These are phyloP conservation scores for Notothenia coriiceps DNA, from an alignment of 2,113 vertebrate genomes.

Conservation along the genomic window DNA sequence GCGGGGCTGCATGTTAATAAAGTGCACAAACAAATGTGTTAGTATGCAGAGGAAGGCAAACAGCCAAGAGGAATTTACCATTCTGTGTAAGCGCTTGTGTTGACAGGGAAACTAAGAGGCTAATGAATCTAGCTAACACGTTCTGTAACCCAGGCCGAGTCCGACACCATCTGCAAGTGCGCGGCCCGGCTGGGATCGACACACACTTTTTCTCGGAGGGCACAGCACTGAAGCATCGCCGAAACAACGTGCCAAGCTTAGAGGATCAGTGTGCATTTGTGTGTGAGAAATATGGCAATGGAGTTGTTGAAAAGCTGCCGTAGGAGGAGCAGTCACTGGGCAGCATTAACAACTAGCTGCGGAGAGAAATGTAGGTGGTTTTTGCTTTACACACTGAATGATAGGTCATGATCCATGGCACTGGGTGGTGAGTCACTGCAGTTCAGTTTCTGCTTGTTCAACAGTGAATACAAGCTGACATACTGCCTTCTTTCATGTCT, in stretches of 20 bases:
- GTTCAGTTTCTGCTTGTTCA: not conserved
- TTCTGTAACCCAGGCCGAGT: constrained; percentile 22
- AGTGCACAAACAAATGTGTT: constrained; percentile 32
- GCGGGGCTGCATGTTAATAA: not conserved
- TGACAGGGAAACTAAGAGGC: constrained; percentile 38
- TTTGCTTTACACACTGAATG: not conserved
- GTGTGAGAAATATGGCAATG: constrained; percentile 20
- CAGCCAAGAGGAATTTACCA: not conserved
- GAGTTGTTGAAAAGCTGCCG: not conserved
- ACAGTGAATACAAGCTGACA: not conserved
- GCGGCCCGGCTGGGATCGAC: constrained; percentile 15
- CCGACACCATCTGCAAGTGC: constrained; percentile 36
- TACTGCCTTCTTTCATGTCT: not conserved
- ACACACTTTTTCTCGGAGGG: constrained; percentile 25
- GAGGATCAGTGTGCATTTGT: not conserved
- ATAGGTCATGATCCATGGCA: not conserved
- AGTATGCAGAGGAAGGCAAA: constrained; percentile 29
- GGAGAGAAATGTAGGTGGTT: constrained; percentile 10
- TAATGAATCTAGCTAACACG: constrained; percentile 40
- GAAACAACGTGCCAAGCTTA: constrained; percentile 7
- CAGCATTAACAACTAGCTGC: not conserved
- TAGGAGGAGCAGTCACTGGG: not conserved
- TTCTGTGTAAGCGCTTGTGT: not conserved
- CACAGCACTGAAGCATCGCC: not conserved
- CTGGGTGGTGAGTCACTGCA: constrained; percentile 6